phyloP scores from a whole-genome alignment of 2,113 vertebrate species.

The Phyllostomus discolor region DNA sequence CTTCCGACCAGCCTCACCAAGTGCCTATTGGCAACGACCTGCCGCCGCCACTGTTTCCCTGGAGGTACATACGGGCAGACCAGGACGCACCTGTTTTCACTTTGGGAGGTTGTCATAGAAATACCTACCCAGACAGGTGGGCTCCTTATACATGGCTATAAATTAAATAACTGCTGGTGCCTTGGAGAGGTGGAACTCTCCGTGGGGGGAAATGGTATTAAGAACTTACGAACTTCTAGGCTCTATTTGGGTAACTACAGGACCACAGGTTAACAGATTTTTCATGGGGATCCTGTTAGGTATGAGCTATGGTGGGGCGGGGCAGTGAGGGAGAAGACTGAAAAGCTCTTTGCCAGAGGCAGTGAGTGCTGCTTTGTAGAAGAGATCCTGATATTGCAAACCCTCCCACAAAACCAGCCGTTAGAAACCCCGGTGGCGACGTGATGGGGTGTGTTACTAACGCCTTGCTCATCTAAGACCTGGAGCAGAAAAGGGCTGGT shows the following conservation, averaged over 20 bases:
- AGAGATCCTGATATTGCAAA: not conserved
- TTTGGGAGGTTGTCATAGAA: not conserved
- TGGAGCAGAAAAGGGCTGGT: not conserved
- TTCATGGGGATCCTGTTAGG: not conserved
- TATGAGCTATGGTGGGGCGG: not conserved
- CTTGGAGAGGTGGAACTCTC: not conserved
- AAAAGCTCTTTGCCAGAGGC: not conserved
- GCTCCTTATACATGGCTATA: not conserved
- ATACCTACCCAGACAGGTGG: not conserved
- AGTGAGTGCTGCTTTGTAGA: not conserved
- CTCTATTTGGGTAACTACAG: not conserved
- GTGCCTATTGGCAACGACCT: not conserved
- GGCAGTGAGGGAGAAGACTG: not conserved
- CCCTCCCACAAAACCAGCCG: not conserved
- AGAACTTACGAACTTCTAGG: not conserved
- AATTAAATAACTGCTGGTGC: not conserved
- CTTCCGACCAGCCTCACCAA: not conserved
- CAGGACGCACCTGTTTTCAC: not conserved
- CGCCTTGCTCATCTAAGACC: not conserved
- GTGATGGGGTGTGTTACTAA: not conserved
- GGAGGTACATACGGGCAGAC: not conserved
- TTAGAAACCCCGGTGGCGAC: not conserved
- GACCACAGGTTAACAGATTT: not conserved
- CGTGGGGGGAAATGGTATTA: not conserved
- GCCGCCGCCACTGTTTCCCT: not conserved